Percentiles rank a stretch among this genome's conserved stretches.
These are phyloP conservation scores for Euproctis similis DNA, from an alignment of 2,888 invertebrate species.

Conservation along the genomic window DNA sequence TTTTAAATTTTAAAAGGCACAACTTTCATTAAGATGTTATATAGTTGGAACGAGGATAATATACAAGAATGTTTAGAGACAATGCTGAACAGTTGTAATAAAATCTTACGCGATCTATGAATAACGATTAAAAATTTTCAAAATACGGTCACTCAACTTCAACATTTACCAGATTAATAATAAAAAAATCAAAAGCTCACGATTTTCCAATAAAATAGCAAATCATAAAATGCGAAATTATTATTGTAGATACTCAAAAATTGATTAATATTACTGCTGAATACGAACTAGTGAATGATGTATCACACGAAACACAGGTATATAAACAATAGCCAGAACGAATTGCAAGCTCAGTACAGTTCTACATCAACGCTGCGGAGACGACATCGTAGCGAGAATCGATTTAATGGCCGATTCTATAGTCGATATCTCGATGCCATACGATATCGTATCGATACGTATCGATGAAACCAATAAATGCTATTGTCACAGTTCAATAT, in stretches of 20 bases:
- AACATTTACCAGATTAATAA: too few species aligned
- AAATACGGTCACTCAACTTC: too few species aligned
- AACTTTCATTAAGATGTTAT: too few species aligned
- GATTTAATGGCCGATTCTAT: constrained; percentile 32
- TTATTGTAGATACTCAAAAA: too few species aligned
- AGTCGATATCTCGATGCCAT: constrained; percentile 11
- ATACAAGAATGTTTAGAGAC: too few species aligned
- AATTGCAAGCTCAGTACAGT: constrained; percentile 49
- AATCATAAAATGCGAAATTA: too few species aligned
- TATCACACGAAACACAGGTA: constrained; percentile 33
- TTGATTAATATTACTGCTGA: constrained; percentile 22
- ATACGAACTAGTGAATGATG: constrained; percentile 25
- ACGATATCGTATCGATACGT: constrained; percentile 29
- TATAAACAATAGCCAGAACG: constrained; percentile 42
- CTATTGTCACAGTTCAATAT: constrained; percentile 41
- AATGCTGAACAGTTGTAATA: too few species aligned
- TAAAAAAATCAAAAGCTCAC: too few species aligned
- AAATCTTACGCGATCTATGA: too few species aligned
- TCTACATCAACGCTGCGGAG: constrained; percentile 47
- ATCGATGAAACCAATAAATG: constrained; percentile 28
- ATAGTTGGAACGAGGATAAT: too few species aligned
- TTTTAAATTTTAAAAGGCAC: too few species aligned
- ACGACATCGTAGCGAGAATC: constrained; percentile 36
- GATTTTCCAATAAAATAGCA: constrained; percentile 3
- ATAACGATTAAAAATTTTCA: too few species aligned